Base-by-base conservation (phyloP, 2,797 vertebrate genomes). In the Pogoniulus pusillus region DNA sequence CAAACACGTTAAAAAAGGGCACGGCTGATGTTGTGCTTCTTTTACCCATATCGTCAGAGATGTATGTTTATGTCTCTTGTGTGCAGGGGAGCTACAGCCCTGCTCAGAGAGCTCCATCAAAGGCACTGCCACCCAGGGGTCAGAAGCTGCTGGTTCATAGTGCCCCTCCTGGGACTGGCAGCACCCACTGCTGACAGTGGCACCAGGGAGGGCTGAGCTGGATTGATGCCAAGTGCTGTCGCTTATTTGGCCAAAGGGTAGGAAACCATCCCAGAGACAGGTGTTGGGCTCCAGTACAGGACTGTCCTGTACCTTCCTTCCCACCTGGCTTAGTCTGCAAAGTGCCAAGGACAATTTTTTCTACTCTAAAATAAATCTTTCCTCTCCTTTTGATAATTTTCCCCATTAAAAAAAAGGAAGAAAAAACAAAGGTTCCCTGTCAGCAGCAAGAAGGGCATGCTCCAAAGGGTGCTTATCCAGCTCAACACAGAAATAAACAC, bases 131-230 rank as follows among this genome's bases (percentile, higher is more conserved):
- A 19, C 55, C 7, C n/a, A 10, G 66, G 45, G 17, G 58, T 82
- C 66, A 32, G 62, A 34, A 32, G 53, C 43, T 16, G 9, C 54
- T 8, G 43, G 8, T 24, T 64, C 23, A 5, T 60, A 58, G 20
- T 22, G 37, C 26, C 18, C 16, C 18, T 32, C 32, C 5, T 15
- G 45, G 45, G 66, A 34, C 37, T 80, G 32, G 82, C 53, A 62
- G 12, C 22, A 24, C 5, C 15, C 55, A 2, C 9, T 18, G 63
- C 80, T 43, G 59, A 12, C 55, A 29, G 45, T 0, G 0, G 58
- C 55, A 34, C 55, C 32, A 4, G 4, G 0, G 0, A 60, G 57
- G 34, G 51, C 79, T 41, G 66, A 29, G 29, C 45, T 49, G 58
- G 39, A 32, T 4, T 4, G 53, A 30, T 62, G 47, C 73, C 69